Base-by-base conservation (phyloP, 2,797 vertebrate species). In the Dipus sagitta region DNA sequence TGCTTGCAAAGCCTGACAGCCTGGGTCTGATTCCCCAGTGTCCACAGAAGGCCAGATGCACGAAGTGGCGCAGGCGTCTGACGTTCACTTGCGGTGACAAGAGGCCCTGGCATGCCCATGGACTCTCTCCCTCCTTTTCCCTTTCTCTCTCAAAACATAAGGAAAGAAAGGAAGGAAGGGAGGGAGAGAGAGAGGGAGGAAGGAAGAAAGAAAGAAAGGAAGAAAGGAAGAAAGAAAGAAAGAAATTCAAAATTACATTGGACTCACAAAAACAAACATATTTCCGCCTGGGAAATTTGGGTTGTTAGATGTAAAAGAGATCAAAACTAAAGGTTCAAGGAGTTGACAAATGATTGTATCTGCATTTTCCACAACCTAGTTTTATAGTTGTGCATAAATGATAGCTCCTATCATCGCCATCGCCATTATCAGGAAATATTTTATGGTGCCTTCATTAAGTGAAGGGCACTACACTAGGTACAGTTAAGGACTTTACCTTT, bases 371-470 rank as follows among this genome's bases (percentile, higher is more conserved):
- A 78, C 26, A 62, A 11, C 71, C 60, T 52, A 14, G 17, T 42
- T 68, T 86, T 75, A 90, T 30, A 85, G 60, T 23, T 26, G 42
- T 32, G 1, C 32, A 71, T 64, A 18, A 54, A 28, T 52, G 21
- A 75, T 17, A 18, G 30, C n/a, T n/a, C 26, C 67, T 70, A 64
- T 68, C 52, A 20, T 18, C 4, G 1, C 32, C 12, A 68, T 64
- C 78, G 6, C 13, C 32, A 18, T 26, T 83, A 86, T 92, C 79
- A 74, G 86, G 12, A 68, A 54, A 21, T 80, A 88, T 62, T 96
- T 96, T 95, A 96, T 92, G 74, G 58, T 34, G 12, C 28, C 64
- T 90, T 76, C 26, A 62, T 94, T 92, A 89, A 91, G 32, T 17
- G 82, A 74, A 24, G 5, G 5, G 62, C 80, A 47, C 24, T 0